phyloP scores from a whole-genome alignment of 2,888 invertebrate genomes.

The Phortica magna region DNA sequence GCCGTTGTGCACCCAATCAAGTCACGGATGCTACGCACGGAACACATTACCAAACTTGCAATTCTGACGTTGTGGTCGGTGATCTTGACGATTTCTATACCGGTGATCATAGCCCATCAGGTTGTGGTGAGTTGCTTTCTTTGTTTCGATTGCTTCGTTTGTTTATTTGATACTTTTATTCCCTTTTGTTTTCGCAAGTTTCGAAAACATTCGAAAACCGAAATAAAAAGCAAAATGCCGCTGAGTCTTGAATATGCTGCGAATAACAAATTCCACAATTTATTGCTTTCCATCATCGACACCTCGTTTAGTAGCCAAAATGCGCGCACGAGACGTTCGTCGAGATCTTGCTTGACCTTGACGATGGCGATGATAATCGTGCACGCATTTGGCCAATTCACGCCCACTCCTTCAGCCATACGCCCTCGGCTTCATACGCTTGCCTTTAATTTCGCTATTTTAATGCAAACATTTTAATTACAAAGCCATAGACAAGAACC shows the following conservation, averaged over 20 bases:
- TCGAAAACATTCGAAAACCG: background rate
- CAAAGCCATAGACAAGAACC: conserved; percentile 51
- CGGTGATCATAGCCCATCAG: conserved; percentile 86
- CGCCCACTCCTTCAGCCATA: conserved; percentile 30
- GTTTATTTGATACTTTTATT: conserved; percentile 1
- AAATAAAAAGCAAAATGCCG: background rate
- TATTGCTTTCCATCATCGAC: conserved; percentile 74
- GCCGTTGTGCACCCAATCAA: conserved; percentile 95
- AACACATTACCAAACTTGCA: conserved; percentile 87
- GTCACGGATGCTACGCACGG: conserved; percentile 89
- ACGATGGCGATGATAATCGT: background rate
- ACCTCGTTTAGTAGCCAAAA: conserved; percentile 68
- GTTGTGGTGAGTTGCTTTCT: conserved; percentile 79
- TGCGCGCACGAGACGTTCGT: conserved; percentile 52
- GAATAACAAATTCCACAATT: conserved; percentile 69
- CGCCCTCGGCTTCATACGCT: background rate
- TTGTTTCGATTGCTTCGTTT: background rate
- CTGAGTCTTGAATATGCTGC: conserved; percentile 56
- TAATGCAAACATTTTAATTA: conserved; percentile 69
- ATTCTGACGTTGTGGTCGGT: conserved; percentile 88
- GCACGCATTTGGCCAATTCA: background rate
- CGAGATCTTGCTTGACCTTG: background rate
- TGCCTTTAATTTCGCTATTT: conserved; percentile 51
- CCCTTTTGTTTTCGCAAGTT: conserved; percentile 5
- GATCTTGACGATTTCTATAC: conserved; percentile 85